These are phyloP conservation scores for Sinocyclocheilus grahami DNA, from an alignment of 2,113 vertebrate species.

Conservation along the genomic window DNA sequence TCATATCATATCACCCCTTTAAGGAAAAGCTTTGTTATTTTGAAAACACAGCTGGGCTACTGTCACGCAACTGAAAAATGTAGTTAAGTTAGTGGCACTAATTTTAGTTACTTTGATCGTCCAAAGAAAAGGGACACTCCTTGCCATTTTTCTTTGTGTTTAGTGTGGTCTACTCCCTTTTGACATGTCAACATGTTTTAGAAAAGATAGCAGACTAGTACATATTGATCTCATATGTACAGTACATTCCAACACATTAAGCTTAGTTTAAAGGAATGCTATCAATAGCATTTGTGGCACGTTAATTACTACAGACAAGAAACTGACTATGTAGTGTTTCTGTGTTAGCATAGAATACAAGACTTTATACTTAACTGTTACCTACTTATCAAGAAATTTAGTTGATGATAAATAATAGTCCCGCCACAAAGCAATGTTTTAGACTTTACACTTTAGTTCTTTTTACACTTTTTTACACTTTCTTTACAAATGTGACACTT, in stretches of 20 bases:
- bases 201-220: background rate
- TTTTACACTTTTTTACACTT: background rate
- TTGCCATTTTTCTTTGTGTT: constrained; percentile 7
- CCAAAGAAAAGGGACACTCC: background rate
- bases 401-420: background rate
- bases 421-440: background rate
- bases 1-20: no score
- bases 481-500: background rate
- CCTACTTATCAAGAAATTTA: background rate
- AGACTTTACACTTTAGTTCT: background rate
- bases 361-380: background rate
- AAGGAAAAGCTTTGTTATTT: background rate
- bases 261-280: background rate
- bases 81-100: background rate
- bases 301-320: background rate
- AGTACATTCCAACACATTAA: background rate
- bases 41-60: background rate
- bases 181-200: background rate
- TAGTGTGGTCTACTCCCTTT: background rate
- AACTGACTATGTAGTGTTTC: background rate
- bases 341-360: no score
- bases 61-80: background rate
- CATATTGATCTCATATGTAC: background rate
- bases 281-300: background rate
- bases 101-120: background rate